Evolutionary conservation across 2,888 invertebrate genomes (phyloP).

Genomic region (Dasysyrphus albostriatus): DNA sequence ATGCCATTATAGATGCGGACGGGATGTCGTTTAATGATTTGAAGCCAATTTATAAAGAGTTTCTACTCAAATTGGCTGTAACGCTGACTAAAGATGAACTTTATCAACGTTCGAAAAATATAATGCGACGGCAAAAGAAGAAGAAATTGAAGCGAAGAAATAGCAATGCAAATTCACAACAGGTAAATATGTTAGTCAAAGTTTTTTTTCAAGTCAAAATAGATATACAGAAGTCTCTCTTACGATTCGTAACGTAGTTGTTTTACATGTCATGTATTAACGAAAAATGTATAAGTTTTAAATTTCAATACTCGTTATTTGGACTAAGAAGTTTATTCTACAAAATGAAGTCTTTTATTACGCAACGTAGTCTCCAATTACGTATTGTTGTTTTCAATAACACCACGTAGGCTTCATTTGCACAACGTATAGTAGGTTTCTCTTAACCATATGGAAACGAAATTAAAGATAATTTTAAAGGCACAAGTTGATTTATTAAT

Average conservation of each 20-base stretch:
- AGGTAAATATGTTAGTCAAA: background rate
- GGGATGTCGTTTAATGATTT: conserved; percentile 97
- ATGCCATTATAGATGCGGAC: conserved; percentile 94
- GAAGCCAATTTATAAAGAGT: conserved; percentile 96
- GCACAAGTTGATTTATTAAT: too few species aligned
- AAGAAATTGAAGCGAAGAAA: conserved; percentile 86
- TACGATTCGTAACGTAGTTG: too few species aligned
- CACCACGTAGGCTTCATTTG: background rate
- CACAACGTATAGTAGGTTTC: too few species aligned
- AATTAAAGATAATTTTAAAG: too few species aligned
- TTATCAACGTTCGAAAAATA: conserved; percentile 94
- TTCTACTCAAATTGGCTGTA: conserved; percentile 92
- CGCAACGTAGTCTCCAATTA: background rate
- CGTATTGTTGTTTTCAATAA: too few species aligned
- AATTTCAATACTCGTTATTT: too few species aligned
- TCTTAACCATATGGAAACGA: too few species aligned
- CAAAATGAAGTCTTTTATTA: background rate
- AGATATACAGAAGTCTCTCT: too few species aligned
- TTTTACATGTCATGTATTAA: too few species aligned
- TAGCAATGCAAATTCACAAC: conserved; percentile 80
- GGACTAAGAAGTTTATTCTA: too few species aligned
- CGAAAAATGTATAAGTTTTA: too few species aligned
- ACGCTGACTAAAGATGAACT: conserved; percentile 96
- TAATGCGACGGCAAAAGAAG: conserved; percentile 93
- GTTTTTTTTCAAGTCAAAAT: too few species aligned